Evolutionary conservation across 2,888 invertebrate species (phyloP), one percentile per base, ranked within the genome.

Genomic region (Archips crataeganus): DNA sequence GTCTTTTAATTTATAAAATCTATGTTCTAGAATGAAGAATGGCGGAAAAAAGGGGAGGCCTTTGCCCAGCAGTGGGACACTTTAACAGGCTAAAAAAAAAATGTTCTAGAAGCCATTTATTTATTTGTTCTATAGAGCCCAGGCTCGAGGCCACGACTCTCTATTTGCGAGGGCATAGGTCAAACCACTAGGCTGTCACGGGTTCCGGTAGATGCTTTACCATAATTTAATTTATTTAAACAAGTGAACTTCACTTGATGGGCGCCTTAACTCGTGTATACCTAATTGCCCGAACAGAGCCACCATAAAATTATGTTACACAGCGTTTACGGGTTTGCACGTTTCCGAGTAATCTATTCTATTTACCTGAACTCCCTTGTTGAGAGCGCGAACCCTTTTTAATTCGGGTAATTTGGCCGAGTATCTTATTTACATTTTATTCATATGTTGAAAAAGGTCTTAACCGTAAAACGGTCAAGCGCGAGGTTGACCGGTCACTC

Each of bases 341-440:
- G 57, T 57, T 57, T 63, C 45, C 45, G 45, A 23, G 39, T 45
- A 63, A 63, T 63, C 23, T 45, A 70, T 70, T 66, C 54, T 34
- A 71, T 66, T 61, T 71, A 62, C 61, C 66, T 64, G 61, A 67
- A 45, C 42, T 49, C 64, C 64, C 51, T 45, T 54, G 66, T 62
- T 34, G 49, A 61, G 42, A 54, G 15, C 65, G 39, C 45, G 32
- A 59, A 67, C 66, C 71, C 71, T 66, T 71, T 65, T 66, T 66
- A 61, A 66, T 61, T 71, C 66, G 42, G 51, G 71, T 66, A 66
- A 66, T 71, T 70, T 71, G 66, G 51, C 42, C 47, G 39, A 45
- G 36, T 39, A 54, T 54, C 34, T 67, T 67, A 57, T 67, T 67
- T 67, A 45, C 59, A 67, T 59, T 71, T 65, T 47, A 60, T 32